Conservation (phyloP, 1,140 invertebrate species). For the Polypedilum pembai region DNA sequence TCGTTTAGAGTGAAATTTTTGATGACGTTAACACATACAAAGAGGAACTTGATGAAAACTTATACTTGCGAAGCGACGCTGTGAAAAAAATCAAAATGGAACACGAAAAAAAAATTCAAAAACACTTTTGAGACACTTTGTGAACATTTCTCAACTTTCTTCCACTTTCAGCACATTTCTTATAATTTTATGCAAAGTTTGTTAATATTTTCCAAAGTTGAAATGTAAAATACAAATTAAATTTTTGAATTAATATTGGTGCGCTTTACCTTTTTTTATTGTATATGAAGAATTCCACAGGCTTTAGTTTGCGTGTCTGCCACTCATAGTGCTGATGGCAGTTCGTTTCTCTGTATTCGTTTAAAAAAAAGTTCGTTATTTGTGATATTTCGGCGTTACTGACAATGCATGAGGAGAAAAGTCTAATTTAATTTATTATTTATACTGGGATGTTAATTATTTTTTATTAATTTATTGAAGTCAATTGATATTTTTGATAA, state of each 20-base stretch:
- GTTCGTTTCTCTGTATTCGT: neutral
- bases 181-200: neutral
- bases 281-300: neutral
- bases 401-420: too few relatives aligned
- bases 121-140: neutral
- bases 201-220: neutral
- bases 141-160: neutral
- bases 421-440: too few relatives aligned
- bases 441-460: too few relatives aligned
- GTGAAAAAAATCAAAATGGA: slow-evolving; percentile 13
- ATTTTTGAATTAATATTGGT: slow-evolving; percentile 10
- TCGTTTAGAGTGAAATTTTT: neutral
- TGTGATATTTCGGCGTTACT: neutral
- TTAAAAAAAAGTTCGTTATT: neutral
- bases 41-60: neutral
- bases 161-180: neutral
- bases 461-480: too few relatives aligned
- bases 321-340: neutral
- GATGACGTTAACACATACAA: slow-evolving; percentile 14
- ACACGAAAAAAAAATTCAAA: slow-evolving; percentile 3
- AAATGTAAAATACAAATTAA: slow-evolving; percentile 20
- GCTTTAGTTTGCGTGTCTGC: neutral
- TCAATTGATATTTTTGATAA: too few relatives aligned
- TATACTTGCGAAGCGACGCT: neutral
- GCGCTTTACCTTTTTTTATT: slow-evolving; percentile 10